phyloP scores from a whole-genome alignment of 1,140 invertebrate genomes.

The Ladona fulva region DNA sequence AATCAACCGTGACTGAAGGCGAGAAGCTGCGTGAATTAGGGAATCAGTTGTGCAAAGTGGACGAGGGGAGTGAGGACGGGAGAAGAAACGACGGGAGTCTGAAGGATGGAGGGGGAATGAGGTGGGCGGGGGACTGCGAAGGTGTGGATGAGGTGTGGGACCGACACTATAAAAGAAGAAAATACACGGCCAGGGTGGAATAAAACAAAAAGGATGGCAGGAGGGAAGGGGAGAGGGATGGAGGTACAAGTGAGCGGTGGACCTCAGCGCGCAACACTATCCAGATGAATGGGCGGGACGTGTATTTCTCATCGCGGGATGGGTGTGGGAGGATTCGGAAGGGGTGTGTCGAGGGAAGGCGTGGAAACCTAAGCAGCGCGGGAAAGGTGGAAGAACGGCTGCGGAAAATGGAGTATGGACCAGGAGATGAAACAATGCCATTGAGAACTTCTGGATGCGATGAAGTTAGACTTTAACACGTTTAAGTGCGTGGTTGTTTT shows the following conservation, averaged over 20 bases:
- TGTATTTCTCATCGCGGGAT: background rate
- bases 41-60: no score
- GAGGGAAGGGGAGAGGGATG: background rate
- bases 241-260: background rate
- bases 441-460: no score
- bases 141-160: background rate
- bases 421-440: no score
- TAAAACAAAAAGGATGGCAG: background rate
- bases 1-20: no score
- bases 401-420: no score
- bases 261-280: background rate
- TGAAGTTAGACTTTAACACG: no score
- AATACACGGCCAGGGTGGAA: background rate
- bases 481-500: no score
- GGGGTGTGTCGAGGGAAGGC: background rate
- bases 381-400: no score
- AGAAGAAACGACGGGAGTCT: background rate
- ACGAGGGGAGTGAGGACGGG: background rate
- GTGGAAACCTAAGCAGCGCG: background rate
- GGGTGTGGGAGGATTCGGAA: background rate
- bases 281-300: slow-evolving; percentile 1
- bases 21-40: no score
- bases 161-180: background rate
- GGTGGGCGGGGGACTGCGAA: no score
- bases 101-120: background rate